Conservation (phyloP, 2,113 vertebrate genomes). For the Leptosomus discolor region DNA sequence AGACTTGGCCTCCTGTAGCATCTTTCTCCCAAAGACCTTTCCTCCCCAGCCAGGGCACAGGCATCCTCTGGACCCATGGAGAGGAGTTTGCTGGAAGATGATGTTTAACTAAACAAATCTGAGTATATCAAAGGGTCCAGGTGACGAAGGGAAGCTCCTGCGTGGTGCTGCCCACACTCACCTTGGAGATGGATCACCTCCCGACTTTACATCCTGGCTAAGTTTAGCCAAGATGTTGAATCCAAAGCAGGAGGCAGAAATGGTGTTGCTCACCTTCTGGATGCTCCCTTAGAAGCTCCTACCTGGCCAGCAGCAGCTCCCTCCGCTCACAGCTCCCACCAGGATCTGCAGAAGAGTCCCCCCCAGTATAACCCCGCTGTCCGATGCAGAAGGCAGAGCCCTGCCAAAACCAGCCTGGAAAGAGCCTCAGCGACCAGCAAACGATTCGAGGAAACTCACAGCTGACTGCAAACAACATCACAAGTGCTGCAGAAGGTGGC, state of each 20-base stretch:
- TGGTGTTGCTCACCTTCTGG: neutral
- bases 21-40: neutral
- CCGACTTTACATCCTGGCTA: too few species aligned
- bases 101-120: neutral
- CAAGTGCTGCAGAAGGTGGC: neutral
- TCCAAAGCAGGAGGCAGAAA: neutral
- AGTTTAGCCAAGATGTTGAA: neutral
- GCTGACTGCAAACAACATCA: neutral
- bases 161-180: too few species aligned
- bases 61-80: rapidly evolving
- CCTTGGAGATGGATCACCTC: neutral
- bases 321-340: neutral
- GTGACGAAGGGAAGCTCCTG: neutral
- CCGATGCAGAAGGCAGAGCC: rapidly evolving
- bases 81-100: neutral
- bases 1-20: neutral
- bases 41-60: neutral
- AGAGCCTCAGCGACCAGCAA: neutral
- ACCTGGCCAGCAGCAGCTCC: neutral
- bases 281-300: neutral
- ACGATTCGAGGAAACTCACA: neutral
- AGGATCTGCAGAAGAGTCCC: rapidly evolving
- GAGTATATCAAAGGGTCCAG: neutral
- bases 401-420: neutral
- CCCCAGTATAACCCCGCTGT: rapidly evolving